Evolutionary conservation across 2,888 invertebrate species (phyloP).

Genomic region (Hypomecis punctinalis): DNA sequence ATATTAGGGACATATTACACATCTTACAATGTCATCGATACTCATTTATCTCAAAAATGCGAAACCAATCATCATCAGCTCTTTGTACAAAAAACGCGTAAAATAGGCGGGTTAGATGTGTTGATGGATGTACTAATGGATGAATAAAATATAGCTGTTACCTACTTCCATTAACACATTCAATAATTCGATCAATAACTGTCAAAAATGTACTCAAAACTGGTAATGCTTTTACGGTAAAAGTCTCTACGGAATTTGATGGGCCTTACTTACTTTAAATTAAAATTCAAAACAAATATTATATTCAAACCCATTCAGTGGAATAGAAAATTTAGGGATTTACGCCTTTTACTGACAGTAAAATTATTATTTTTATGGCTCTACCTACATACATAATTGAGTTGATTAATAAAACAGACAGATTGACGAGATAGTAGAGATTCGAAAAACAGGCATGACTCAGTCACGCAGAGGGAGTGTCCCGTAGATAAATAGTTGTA

Average conservation of each 20-base stretch:
- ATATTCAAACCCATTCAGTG: not conserved
- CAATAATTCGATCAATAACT: conserved; percentile 3
- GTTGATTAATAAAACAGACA: conserved; percentile 12
- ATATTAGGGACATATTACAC: no score
- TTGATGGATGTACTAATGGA: not conserved
- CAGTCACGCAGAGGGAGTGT: no score
- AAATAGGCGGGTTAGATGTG: no score
- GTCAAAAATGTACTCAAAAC: conserved; percentile 8
- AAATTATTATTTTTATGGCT: conserved; percentile 21
- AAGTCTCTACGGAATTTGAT: conserved; percentile 2
- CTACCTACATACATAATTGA: conserved; percentile 19
- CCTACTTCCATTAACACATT: not conserved
- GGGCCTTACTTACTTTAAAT: not conserved
- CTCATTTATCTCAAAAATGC: no score
- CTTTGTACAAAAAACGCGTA: no score
- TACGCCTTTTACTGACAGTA: conserved; percentile 12
- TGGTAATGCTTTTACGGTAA: not conserved
- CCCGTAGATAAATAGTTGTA: no score
- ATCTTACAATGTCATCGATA: no score
- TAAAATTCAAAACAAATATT: conserved; percentile 1
- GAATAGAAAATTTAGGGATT: conserved; percentile 6
- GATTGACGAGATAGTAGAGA: conserved; percentile 2
- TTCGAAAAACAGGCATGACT: not conserved
- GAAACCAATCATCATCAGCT: no score
- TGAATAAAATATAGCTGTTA: not conserved